Conservation (phyloP, 2,888 invertebrate genomes). For the Apotomis betuletana region DNA sequence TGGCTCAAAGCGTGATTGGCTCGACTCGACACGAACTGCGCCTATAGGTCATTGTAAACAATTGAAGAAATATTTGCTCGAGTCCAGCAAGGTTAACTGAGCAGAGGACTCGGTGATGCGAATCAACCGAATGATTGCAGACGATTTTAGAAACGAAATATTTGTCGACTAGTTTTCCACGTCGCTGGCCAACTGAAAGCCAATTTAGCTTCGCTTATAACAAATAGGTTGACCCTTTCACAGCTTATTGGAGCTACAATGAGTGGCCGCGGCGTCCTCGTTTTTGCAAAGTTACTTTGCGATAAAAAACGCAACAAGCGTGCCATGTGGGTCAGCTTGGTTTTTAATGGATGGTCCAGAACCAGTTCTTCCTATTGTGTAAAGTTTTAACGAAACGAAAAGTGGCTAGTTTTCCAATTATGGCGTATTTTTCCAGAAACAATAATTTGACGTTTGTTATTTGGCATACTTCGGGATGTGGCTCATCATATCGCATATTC, state of each 20-base stretch:
- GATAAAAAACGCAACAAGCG: constrained; percentile 33
- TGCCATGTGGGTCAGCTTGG: constrained; percentile 34
- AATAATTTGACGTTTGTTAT: no score
- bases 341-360: constrained; percentile 35
- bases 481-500: no score
- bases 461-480: no score
- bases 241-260: constrained; percentile 28
- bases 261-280: constrained; percentile 33
- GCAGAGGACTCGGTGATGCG: constrained; percentile 1
- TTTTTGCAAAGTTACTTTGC: constrained; percentile 36
- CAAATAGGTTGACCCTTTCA: constrained; percentile 21
- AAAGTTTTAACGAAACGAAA: constrained; percentile 21
- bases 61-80: constrained; percentile 30
- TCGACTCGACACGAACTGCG: constrained; percentile 13
- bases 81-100: constrained; percentile 17
- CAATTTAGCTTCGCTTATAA: constrained; percentile 19
- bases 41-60: constrained; percentile 37
- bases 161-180: constrained; percentile 25
- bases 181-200: not conserved
- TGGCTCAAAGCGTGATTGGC: constrained; percentile 34
- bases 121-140: constrained; percentile 16
- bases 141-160: constrained; percentile 18
- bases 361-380: not conserved
- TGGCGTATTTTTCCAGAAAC: not conserved
- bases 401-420: constrained; percentile 9